Base-by-base conservation (phyloP, 2,888 invertebrate genomes). In the Hecatera dysodea region DNA sequence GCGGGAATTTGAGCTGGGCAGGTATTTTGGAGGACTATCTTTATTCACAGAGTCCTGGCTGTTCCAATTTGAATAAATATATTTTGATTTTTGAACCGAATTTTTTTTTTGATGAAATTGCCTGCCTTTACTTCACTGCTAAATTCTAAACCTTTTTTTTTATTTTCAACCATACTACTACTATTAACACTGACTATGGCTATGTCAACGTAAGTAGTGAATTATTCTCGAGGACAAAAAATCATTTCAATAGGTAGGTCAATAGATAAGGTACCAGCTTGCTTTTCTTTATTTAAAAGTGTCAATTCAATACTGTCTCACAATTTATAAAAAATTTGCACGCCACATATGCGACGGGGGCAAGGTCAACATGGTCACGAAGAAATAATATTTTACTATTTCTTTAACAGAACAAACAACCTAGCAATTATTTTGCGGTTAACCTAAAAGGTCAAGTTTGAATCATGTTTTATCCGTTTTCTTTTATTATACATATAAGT, bases 331-430 rank as follows among this genome's bases (percentile, higher is more conserved):
- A 81, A 85, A 82, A 87, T 78, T 82, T 76, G 76, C 69, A 80
- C 75, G 64, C 78, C 79, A 81, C 77, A 69, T 68, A 77, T 84
- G 84, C 83, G 89, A 88, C 84, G 80, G 85, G 81, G 78, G 82
- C 91, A 91, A 93, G 93, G 93, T 80, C 88, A 86, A 74, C 74
- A 74, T 70, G 86, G 86, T 90, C 92, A 93, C 92, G 92, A 70
- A 61, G 39, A 64, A 53, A 64, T 76, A 75, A 56, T 56, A 75
- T 55, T 75, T 44, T 56, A 81, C 56, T 78, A 55, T 76, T 69
- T 67, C 46, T 75, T 36, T 27, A 42, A 15, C n/a, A 67, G 50
- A 64, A 67, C 57, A 80, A 87, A 87, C 78, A 69, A 69, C 69
- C 60, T 72, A 57, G 70, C 68, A 74, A 75, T 72, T 76, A 66